Percentiles rank a stretch among this genome's conserved stretches.
Conservation (phyloP, 2,888 invertebrate genomes). For the Alsophila aescularia region DNA sequence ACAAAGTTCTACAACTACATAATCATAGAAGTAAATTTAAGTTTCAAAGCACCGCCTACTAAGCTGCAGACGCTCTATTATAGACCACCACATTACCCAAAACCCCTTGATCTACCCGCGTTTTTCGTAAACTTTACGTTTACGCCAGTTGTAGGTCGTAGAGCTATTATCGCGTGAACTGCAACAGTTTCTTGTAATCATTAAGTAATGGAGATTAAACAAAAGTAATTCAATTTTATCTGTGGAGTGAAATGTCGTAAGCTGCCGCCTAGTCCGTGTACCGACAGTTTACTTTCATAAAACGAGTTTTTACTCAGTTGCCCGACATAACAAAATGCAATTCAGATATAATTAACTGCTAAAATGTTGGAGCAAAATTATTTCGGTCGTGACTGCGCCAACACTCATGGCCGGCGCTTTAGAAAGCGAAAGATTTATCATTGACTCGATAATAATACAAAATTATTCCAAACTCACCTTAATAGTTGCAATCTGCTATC, state of each 20-base stretch:
- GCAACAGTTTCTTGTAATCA: constrained; percentile 26
- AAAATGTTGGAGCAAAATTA: constrained; percentile 58
- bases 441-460: constrained; percentile 62
- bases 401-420: constrained; percentile 80
- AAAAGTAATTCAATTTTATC: constrained; percentile 54
- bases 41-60: background rate
- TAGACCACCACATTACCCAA: background rate
- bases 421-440: constrained; percentile 78
- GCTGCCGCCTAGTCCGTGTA: constrained; percentile 44
- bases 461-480: constrained; percentile 66
- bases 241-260: constrained; percentile 67
- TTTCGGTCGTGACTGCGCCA: constrained; percentile 68
- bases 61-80: background rate
- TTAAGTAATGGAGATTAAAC: constrained; percentile 43
- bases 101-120: background rate
- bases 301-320: constrained; percentile 61
- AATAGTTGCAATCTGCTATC: constrained; percentile 55
- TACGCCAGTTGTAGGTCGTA: background rate
- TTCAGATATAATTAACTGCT: constrained; percentile 47
- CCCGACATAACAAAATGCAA: constrained; percentile 43
- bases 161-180: constrained; percentile 29
- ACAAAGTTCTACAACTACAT: background rate
- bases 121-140: background rate
- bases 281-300: constrained; percentile 68
- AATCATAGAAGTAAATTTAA: too few species aligned